Evolutionary conservation across 1,140 invertebrate species (phyloP), one percentile per base, ranked within the genome.

Genomic region (Anastatus disparis): DNA sequence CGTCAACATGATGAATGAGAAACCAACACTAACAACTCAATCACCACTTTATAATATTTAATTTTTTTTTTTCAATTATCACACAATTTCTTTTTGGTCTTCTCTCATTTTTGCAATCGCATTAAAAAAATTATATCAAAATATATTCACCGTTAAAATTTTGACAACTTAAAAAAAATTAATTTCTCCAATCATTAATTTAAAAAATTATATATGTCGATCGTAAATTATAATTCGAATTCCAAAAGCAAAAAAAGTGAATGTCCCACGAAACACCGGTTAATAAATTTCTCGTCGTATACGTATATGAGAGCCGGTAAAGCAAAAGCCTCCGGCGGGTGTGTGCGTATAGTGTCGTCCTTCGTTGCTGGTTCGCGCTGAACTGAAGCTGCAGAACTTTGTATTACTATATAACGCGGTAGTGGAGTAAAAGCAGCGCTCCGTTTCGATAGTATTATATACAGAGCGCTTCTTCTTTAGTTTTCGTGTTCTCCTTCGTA

Each of bases 311-410:
- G 4, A 35, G 31, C 4, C 31, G 31, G 10, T 35, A 10, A 7
- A 24, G n/a, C n/a, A 20, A 24, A 26, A 40, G 15, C 29, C 12
- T 17, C 27, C 26, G 62, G 46, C 61, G 29, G 53, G 13, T 29
- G 27, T 35, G 35, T 9, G 20, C 35, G n/a, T n/a, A n/a, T n/a
- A n/a, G n/a, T n/a, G n/a, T 70, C 76, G 74, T 78, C 77, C 76
- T 72, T 72, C 78, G 75, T 20, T 76, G 81, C 67, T 76, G 77
- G 81, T 72, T 80, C 80, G 76, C 77, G 77, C 71, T 73, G 75
- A 74, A 83, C 82, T 83, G 81, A 83, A 78, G 77, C 80, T 74
- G 75, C 74, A 22, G n/a, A n/a, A n/a, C n/a, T n/a, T n/a, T n/a
- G n/a, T n/a, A n/a, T n/a, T n/a, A n/a, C n/a, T n/a, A n/a, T n/a